Evolutionary conservation across 1,140 invertebrate species (phyloP).

Genomic region (Scaptomyza pallida): DNA sequence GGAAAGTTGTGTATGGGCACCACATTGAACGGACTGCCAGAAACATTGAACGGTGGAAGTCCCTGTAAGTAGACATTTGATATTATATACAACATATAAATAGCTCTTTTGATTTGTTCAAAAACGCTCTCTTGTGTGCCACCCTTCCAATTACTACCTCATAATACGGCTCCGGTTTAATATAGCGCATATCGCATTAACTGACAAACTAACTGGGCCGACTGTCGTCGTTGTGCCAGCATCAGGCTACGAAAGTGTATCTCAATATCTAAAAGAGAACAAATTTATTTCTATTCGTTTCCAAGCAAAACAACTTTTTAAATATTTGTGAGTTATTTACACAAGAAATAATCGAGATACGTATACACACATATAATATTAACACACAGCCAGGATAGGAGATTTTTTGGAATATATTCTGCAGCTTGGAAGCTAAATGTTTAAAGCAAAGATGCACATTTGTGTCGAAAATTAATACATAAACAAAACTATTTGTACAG

Average conservation of each 20-base stretch:
- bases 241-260: constrained; percentile 51
- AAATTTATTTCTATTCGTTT: constrained; percentile 57
- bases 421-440: neutral
- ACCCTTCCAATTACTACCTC: constrained; percentile 68
- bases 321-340: constrained; percentile 28
- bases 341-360: neutral
- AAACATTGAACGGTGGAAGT: constrained; percentile 82
- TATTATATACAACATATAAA: constrained; percentile 10
- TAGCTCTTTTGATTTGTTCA: neutral
- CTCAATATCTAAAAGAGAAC: constrained; percentile 71
- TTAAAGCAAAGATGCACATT: constrained; percentile 8
- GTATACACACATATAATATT: neutral
- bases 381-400: neutral
- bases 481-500: no score
- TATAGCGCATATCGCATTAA: constrained; percentile 77
- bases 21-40: constrained; percentile 85
- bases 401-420: neutral
- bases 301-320: neutral
- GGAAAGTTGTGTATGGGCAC: constrained; percentile 89
- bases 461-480: no score
- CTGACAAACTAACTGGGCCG: constrained; percentile 53
- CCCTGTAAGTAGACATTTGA: constrained; percentile 61
- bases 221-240: constrained; percentile 56
- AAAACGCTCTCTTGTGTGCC: neutral
- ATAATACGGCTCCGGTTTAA: constrained; percentile 82